Conservation (phyloP, 2,888 invertebrate species). For the Zootermopsis nevadensis region DNA sequence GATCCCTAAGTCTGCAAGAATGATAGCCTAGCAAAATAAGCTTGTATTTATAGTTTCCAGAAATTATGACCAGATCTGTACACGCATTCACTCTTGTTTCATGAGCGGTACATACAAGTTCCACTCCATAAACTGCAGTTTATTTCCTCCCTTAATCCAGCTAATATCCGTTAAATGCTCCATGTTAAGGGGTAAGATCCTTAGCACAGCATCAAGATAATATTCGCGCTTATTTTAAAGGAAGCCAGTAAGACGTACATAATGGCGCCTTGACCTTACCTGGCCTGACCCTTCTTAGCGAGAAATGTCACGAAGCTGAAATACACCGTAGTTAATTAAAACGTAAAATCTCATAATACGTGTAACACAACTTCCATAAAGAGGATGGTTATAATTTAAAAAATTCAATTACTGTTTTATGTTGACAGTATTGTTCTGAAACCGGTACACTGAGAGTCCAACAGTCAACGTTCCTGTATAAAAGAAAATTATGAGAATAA, state of each 20-base stretch:
- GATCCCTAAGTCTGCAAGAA: too few relatives aligned
- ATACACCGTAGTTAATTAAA: too few relatives aligned
- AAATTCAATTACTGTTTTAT: too few relatives aligned
- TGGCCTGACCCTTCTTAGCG: neutral
- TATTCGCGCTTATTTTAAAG: neutral
- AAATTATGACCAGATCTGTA: neutral
- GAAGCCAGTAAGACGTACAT: neutral
- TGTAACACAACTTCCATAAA: too few relatives aligned
- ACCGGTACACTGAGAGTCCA: too few relatives aligned
- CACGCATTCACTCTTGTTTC: neutral
- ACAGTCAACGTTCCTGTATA: too few relatives aligned
- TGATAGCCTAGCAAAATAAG: too few relatives aligned
- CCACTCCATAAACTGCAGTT: slow-evolving; percentile 11
- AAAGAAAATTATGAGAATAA: too few relatives aligned
- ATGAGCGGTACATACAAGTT: neutral
- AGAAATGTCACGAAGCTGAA: too few relatives aligned
- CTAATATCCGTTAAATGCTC: slow-evolving; percentile 15
- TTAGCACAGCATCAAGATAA: neutral
- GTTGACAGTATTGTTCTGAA: too few relatives aligned
- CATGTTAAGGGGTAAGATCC: neutral
- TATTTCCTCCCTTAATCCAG: slow-evolving; percentile 7
- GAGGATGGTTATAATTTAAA: too few relatives aligned
- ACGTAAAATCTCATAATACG: too few relatives aligned
- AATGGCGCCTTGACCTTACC: neutral
- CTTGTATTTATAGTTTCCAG: neutral